Evolutionary conservation across 2,888 invertebrate species (phyloP).

Genomic region (Rotaria sp.): DNA sequence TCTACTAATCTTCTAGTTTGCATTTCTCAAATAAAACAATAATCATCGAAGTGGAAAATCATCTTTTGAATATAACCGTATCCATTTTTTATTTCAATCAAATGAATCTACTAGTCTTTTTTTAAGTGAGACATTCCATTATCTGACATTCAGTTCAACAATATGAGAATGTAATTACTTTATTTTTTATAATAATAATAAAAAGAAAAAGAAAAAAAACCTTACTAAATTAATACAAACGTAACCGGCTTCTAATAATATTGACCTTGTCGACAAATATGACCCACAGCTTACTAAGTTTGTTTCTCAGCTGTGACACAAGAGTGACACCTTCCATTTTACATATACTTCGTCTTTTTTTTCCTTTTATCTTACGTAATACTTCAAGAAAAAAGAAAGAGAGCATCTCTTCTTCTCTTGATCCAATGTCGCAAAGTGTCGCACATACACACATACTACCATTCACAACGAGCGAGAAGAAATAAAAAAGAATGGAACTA

Average conservation of each 20-base stretch:
- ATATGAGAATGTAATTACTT: too few species aligned
- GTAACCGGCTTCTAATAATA: background rate
- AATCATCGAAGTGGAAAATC: background rate
- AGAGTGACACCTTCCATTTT: background rate
- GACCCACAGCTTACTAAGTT: background rate
- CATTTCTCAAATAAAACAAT: background rate
- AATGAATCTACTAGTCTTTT: background rate
- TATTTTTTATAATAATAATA: too few species aligned
- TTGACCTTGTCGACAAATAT: background rate
- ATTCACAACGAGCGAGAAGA: too few species aligned
- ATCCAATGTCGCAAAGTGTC: background rate
- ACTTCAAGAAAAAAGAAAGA: background rate
- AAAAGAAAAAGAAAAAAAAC: too few species aligned
- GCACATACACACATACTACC: background rate
- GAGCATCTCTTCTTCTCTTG: background rate
- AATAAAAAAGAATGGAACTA: background rate
- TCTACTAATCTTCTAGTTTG: background rate
- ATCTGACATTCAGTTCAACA: background rate
- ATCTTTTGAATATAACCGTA: background rate
- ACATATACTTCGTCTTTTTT: background rate
- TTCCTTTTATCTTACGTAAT: constrained; percentile 9
- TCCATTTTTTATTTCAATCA: background rate
- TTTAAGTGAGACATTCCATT: too few species aligned
- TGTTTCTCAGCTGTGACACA: constrained; percentile 8
- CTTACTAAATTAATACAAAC: background rate